These are phyloP conservation scores for Cacoxenus indagator DNA, from an alignment of 2,888 invertebrate genomes.

Conservation along the genomic window DNA sequence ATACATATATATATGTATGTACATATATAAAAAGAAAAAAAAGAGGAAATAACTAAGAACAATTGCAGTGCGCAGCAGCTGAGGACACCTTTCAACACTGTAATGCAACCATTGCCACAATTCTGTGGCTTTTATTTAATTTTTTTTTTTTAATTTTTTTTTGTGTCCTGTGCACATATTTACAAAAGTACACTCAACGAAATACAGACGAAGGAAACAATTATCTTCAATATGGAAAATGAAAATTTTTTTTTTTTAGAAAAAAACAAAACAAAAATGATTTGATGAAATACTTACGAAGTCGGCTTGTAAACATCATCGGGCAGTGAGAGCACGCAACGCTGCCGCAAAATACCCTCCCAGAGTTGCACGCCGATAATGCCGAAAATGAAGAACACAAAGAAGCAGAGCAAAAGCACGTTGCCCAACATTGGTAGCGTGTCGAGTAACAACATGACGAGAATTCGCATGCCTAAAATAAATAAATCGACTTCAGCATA, in stretches of 20 bases:
- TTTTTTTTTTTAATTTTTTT: no score
- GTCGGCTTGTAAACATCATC: conserved; percentile 79
- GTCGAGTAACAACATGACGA: conserved; percentile 98
- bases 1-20: no score
- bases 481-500: neutral
- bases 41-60: conserved; percentile 26
- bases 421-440: conserved; percentile 99
- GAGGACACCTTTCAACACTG: conserved; percentile 1
- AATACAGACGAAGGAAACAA: no score
- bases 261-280: conserved; percentile 17
- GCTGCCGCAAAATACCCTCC: conserved; percentile 96
- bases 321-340: conserved; percentile 86
- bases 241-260: conserved; percentile 13
- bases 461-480: conserved; percentile 89
- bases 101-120: no score
- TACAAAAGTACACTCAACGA: conserved; percentile 34
- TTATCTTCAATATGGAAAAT: neutral
- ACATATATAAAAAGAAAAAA: neutral
- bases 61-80: conserved; percentile 18
- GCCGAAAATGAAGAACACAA: conserved; percentile 99
- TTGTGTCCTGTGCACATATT: no score
- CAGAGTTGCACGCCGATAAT: conserved; percentile 99
- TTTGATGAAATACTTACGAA: conserved; percentile 80
- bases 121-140: no score
- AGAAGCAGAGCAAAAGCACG: conserved; percentile 97